Percentiles rank a stretch among this genome's conserved stretches.
These are phyloP conservation scores for Serilophus lunatus DNA, from an alignment of 2,113 vertebrate species.

Conservation along the genomic window DNA sequence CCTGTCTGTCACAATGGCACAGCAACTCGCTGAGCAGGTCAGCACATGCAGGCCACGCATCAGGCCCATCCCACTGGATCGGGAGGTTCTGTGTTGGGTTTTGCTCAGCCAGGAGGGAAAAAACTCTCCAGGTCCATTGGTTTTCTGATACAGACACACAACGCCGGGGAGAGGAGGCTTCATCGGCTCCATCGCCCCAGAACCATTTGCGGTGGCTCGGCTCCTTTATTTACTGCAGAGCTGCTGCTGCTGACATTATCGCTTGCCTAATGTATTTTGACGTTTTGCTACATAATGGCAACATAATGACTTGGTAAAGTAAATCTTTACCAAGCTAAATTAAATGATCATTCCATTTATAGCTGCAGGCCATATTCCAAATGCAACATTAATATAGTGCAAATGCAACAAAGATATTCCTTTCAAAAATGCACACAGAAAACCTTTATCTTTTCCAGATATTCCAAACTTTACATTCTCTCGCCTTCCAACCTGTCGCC, in stretches of 20 bases:
- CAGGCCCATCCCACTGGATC: accelerated
- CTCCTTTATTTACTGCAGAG: background rate
- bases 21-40: no score
- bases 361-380: background rate
- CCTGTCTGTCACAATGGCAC: accelerated
- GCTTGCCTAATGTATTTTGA: background rate
- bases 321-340: background rate
- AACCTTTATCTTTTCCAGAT: background rate
- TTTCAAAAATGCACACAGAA: background rate
- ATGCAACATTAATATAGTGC: background rate
- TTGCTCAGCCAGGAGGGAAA: background rate
- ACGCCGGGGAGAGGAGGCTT: accelerated
- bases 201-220: background rate
- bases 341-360: background rate
- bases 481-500: accelerated
- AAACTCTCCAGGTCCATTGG: accelerated
- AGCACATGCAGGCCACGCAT: accelerated
- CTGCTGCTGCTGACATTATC: background rate
- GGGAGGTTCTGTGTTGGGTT: accelerated
- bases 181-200: background rate
- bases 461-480: background rate
- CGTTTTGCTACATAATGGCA: background rate
- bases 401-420: background rate
- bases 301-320: background rate
- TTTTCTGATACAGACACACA: background rate